phyloP scores from a whole-genome alignment of 2,113 vertebrate species.

The Phylloscopus trochilus region DNA sequence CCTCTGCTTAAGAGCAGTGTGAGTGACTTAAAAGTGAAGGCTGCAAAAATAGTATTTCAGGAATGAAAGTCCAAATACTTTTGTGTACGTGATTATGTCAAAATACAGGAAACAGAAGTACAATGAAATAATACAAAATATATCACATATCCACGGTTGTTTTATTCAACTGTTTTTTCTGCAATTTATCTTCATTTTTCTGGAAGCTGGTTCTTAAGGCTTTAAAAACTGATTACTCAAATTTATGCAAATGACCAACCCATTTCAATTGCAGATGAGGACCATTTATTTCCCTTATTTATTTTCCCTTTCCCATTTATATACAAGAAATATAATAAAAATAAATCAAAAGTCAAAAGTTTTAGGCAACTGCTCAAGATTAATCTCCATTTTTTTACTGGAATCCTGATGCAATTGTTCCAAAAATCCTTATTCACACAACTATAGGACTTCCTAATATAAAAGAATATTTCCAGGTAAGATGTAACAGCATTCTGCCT shows the following conservation, averaged over 20 bases:
- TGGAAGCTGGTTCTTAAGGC: background rate
- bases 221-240: background rate
- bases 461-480: background rate
- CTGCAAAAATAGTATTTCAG: background rate
- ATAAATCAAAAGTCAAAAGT: background rate
- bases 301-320: too few species aligned
- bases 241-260: background rate
- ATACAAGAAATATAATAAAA: background rate
- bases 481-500: background rate
- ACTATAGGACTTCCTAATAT: background rate
- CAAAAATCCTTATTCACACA: background rate
- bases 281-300: background rate
- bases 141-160: background rate
- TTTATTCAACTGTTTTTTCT: background rate
- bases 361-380: background rate
- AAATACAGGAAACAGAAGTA: background rate
- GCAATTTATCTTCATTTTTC: background rate
- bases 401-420: background rate
- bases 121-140: background rate
- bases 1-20: rapidly evolving
- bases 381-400: background rate
- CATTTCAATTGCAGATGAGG: background rate
- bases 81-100: background rate
- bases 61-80: background rate
- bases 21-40: background rate